A percentile compares a stretch with the other conserved stretches of the same genome.
Conservation (phyloP, 2,797 vertebrate genomes). For the Danio jaintianensis region DNA sequence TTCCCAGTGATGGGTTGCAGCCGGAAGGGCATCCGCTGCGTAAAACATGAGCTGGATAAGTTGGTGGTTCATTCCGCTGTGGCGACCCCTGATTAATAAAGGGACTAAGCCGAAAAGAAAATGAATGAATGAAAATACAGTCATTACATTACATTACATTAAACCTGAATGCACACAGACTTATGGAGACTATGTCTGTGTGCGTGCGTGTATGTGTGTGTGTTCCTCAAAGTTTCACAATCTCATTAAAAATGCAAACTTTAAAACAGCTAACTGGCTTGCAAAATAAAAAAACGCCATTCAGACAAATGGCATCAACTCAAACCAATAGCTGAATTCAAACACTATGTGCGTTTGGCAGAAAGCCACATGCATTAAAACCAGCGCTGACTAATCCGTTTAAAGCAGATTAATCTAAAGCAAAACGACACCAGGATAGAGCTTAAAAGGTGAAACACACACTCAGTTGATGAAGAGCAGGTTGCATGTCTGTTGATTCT, state of each 20-base stretch:
- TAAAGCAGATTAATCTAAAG: background rate
- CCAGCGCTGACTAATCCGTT: background rate
- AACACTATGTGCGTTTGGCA: background rate
- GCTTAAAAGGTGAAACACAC: conserved; percentile 13
- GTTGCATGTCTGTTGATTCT: background rate
- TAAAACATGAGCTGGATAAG: too few relatives aligned
- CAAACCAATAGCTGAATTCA: background rate
- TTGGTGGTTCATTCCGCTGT: too few relatives aligned
- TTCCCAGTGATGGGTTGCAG: too few relatives aligned
- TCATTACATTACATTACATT: too few relatives aligned
- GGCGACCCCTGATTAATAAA: too few relatives aligned
- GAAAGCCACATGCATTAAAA: background rate
- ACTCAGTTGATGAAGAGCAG: background rate
- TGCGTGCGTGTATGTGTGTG: too few relatives aligned
- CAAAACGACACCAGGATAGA: background rate
- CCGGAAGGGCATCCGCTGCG: too few relatives aligned
- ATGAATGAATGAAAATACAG: too few relatives aligned
- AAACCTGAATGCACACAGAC: too few relatives aligned
- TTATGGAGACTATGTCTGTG: too few relatives aligned
- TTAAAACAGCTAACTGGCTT: background rate
- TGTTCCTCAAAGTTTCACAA: background rate
- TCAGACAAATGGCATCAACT: background rate
- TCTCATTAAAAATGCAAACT: background rate
- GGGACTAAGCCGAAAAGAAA: too few relatives aligned
- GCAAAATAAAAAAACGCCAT: background rate